Conservation (phyloP, 2,113 vertebrate species). For the Pterophyllum scalare region DNA sequence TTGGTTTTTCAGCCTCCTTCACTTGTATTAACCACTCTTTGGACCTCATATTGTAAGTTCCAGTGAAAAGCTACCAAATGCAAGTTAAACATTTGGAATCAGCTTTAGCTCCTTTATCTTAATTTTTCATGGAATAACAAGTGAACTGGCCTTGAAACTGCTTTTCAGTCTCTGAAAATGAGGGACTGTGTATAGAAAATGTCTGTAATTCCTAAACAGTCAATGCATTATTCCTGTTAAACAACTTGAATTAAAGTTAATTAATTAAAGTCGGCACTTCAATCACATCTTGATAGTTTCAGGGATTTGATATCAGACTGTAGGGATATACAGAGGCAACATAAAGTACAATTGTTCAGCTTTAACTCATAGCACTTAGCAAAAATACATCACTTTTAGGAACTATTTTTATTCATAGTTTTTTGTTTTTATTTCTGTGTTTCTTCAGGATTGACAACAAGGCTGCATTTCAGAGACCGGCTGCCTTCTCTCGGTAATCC, state of each 20-base stretch:
- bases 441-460: constrained; percentile 54
- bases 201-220: not conserved
- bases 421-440: constrained; percentile 7
- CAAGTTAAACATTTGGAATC: not conserved
- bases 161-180: not conserved
- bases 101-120: not conserved
- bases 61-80: not conserved
- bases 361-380: not conserved
- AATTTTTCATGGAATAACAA: not conserved
- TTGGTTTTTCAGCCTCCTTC: not conserved
- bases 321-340: fast-evolving
- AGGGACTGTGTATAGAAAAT: not conserved
- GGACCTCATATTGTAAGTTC: not conserved
- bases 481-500: constrained; percentile 73
- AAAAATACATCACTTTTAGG: not conserved
- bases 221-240: not conserved
- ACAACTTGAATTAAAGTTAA: not conserved
- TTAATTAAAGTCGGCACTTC: not conserved
- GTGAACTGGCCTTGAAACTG: not conserved
- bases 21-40: not conserved
- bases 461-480: constrained; percentile 69
- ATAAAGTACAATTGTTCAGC: not conserved
- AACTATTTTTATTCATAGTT: not conserved
- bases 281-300: not conserved
- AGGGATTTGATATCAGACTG: not conserved